Evolutionary conservation across 2,888 invertebrate genomes (phyloP), one percentile per base, ranked within the genome.

Genomic region (Diloba caeruleocephala): DNA sequence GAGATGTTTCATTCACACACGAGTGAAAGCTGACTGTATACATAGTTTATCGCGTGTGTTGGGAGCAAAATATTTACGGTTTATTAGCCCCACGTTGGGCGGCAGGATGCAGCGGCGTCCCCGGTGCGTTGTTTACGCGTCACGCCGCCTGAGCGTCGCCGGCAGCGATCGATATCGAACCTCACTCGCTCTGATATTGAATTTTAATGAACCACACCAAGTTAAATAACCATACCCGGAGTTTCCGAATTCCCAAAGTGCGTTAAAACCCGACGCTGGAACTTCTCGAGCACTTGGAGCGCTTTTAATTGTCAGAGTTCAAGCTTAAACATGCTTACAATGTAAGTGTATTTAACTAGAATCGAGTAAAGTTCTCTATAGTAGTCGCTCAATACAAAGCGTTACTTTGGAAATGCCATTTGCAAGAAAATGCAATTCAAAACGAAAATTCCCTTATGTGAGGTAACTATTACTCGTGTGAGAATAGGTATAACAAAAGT

Each of bases 181-280:
- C 72, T 68, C 71, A 70, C 71, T 73, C 75, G 62, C 62, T 71
- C 68, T 72, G 58, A 83, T 87, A 87, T 87, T 79, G 82, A 87
- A 87, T 88, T 87, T 87, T 85, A 85, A 88, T 84, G 82, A 88
- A 76, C 60, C 65, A 55, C 62, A 77, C 71, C 63, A 82, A 81
- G 81, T 82, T 77, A 83, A 83, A 82, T 78, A 84, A 75, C 75
- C 61, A 51, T 52, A 69, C 51, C 62, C 45, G 17, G 51, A 77
- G 71, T 71, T 71, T 46, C 68, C 32, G 63, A 80, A 77, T 74
- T 76, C 71, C 59, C 67, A 61, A 77, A 77, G 68, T 75, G 72
- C 76, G 73, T 79, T 63, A 61, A 67, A 78, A 79, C 78, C 80
- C 65, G 13, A 29, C 38, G 46, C 43, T 48, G 38, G 62, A 70